phyloP scores from a whole-genome alignment of 2,113 vertebrate genomes.

The Cyprinus carpio region DNA sequence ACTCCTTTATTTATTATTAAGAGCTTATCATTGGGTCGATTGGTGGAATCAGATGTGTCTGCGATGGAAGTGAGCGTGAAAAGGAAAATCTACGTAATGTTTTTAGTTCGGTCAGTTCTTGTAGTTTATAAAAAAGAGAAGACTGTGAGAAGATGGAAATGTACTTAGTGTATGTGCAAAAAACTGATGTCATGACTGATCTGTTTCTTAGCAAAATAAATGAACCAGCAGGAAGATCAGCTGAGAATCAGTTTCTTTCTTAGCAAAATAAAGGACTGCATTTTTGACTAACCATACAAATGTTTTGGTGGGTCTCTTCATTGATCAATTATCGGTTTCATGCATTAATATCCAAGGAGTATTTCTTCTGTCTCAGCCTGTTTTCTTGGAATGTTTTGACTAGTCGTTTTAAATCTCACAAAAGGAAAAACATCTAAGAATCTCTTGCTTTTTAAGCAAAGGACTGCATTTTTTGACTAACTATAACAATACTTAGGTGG shows the following conservation, averaged over 20 bases:
- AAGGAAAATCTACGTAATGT: conserved; percentile 13
- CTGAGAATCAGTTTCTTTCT: background rate
- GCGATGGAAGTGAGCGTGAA: background rate
- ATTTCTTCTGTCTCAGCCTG: background rate
- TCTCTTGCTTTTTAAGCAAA: background rate
- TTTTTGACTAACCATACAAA: background rate
- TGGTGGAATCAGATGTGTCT: conserved; percentile 6
- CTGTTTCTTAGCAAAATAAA: conserved; percentile 64
- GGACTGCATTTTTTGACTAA: background rate
- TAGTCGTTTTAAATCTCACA: conserved; percentile 34
- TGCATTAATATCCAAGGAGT: background rate
- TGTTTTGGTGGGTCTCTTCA: background rate
- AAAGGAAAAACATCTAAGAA: background rate
- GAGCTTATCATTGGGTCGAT: conserved; percentile 29
- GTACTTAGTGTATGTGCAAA: conserved; percentile 62
- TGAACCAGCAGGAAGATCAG: conserved; percentile 21
- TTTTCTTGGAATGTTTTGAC: conserved; percentile 37
- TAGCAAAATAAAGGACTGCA: background rate
- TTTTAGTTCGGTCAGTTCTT: conserved; percentile 1
- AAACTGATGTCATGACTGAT: conserved; percentile 55
- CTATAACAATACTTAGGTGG: background rate
- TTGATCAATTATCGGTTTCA: background rate
- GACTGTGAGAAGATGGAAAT: conserved; percentile 56
- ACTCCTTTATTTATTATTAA: conserved; percentile 27
- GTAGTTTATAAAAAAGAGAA: conserved; percentile 39